phyloP scores from a whole-genome alignment of 2,113 vertebrate species.

The Sciurus niger region DNA sequence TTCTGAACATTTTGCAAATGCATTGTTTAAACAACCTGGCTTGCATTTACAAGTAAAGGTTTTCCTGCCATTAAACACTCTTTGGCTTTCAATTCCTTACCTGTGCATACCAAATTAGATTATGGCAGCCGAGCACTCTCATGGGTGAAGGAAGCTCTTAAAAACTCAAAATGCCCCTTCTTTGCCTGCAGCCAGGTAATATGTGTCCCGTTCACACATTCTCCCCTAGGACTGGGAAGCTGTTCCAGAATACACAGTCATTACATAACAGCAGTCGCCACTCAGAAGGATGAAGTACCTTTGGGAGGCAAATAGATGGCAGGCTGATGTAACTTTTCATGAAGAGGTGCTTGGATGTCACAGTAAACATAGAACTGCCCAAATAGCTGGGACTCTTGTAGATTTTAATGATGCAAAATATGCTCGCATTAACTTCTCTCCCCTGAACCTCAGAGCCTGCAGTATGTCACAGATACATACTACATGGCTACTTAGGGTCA shows the following conservation, averaged over 20 bases:
- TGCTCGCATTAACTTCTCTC: not conserved
- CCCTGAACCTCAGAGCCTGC: not conserved
- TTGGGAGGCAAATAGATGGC: conserved; percentile 13
- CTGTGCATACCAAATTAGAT: conserved; percentile 25
- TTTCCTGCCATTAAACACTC: conserved; percentile 41
- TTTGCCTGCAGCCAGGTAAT: not conserved
- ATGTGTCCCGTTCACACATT: not conserved
- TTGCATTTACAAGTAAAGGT: not conserved
- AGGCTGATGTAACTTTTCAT: conserved; percentile 6
- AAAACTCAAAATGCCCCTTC: not conserved
- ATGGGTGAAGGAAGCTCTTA: not conserved
- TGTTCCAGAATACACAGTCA: not conserved
- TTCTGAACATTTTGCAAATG: not conserved
- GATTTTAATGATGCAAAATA: not conserved
- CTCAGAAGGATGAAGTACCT: not conserved
- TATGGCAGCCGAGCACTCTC: not conserved
- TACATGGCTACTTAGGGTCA: not conserved
- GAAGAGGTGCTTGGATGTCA: not conserved
- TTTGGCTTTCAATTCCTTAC: not conserved
- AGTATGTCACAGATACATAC: not conserved
- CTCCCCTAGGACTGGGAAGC: not conserved
- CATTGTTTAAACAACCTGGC: not conserved
- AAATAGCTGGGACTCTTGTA: not conserved
- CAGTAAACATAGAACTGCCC: not conserved
- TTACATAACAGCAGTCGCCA: not conserved